phyloP scores from a whole-genome alignment of 2,797 vertebrate species.

The Urosaurus nigricauda region DNA sequence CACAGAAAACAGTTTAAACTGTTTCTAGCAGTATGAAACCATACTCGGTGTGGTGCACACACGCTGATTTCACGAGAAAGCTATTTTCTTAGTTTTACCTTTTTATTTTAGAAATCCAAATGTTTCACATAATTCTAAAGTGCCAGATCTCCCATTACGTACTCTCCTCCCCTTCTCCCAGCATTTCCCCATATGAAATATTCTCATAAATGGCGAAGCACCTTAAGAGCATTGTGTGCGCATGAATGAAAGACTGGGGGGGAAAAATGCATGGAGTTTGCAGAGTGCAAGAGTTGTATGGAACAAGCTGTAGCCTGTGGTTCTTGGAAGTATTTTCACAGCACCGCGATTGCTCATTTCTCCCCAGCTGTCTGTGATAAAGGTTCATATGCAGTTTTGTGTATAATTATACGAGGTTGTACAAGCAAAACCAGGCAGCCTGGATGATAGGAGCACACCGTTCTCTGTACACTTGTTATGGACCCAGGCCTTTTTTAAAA shows the following conservation, averaged over 20 bases:
- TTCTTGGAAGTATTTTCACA: conserved; percentile 72
- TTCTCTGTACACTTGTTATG: conserved; percentile 65
- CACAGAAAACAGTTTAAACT: conserved; percentile 68
- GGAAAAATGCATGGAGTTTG: conserved; percentile 70
- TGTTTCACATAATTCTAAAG: conserved; percentile 69
- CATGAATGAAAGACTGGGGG: conserved; percentile 70
- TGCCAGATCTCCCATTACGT: conserved; percentile 48
- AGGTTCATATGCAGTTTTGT: conserved; percentile 69
- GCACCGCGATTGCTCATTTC: conserved; percentile 68
- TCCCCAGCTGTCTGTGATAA: conserved; percentile 77
- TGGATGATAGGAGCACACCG: conserved; percentile 58
- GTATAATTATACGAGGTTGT: conserved; percentile 72
- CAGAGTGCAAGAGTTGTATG: conserved; percentile 67
- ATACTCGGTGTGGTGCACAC: conserved; percentile 47
- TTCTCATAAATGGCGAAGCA: neutral
- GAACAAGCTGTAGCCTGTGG: conserved; percentile 69
- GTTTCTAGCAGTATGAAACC: conserved; percentile 71
- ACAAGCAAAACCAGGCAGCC: conserved; percentile 66
- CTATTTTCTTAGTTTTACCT: conserved; percentile 63
- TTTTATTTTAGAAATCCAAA: conserved; percentile 67
- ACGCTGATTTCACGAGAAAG: conserved; percentile 62
- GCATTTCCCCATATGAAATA: conserved; percentile 62
- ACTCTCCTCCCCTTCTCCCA: conserved; percentile 40
- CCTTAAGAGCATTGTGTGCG: neutral
- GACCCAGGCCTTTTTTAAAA: conserved; percentile 59